Base-by-base conservation (phyloP, 2,888 invertebrate genomes). In the Neuroscelio doddi region DNA sequence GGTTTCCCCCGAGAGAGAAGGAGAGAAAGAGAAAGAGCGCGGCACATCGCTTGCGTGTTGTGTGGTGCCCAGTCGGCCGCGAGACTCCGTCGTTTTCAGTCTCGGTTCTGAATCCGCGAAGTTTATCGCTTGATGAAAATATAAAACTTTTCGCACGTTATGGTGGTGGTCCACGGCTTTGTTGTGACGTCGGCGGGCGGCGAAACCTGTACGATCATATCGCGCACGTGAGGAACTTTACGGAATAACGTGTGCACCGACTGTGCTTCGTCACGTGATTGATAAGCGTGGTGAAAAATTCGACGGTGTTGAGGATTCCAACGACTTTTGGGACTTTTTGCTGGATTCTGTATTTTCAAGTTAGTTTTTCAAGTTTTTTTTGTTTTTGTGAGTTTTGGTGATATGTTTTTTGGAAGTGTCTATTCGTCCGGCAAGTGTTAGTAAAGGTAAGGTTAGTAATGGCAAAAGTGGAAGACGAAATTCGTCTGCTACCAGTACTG, bases 1-100 rank as follows among this genome's bases (percentile, higher is more conserved):
- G 81, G 77, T 81, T 56, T 69, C 63, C 70, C 71, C 73, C 74
- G 61, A 45, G 70, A 49, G n/a, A 3, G 30, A 30, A 9, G 2
- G 30, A 10, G 30, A 30, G 30, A 30, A 9, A 10, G 9, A 9
- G 30, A 2, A 9, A 21, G 17, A 38, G 17, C 4, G 17, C 15
- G 38, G 9, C 17, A 21, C 38, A 10, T 12, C 10, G 32, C 7
- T n/a, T 12, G 32, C 10, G 32, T 32, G n/a, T n/a, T n/a, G n/a
- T 12, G 32, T 32, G 7, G 12, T 2, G 12, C 42, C 27, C 58
- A 57, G 64, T 64, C 49, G 47, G 32, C 52, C 47, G 36, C 49
- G 58, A 63, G 47, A 27, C 51, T 30, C 49, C 17, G 42, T 34
- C 38, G 57, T 47, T 29, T 52, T 26, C 32, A 12, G 47, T 52